Evolutionary conservation across 2,888 invertebrate species (phyloP), one percentile per base, ranked within the genome.

Genomic region (Agrotis ipsilon): DNA sequence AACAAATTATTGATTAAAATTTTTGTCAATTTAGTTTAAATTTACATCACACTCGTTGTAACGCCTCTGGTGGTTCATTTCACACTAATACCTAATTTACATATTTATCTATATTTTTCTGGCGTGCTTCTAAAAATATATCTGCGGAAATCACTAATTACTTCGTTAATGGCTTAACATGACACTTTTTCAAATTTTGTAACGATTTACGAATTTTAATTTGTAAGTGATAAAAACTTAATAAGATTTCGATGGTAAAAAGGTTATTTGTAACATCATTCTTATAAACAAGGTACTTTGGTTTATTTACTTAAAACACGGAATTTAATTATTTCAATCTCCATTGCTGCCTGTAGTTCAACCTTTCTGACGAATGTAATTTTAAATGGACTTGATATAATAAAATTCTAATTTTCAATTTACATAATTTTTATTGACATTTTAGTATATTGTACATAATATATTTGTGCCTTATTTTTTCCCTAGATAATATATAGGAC

Each of bases 81-180:
- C 4, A n/a, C 32, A 14, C 46, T 32, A 7, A 16, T 2, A 3
- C 6, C 19, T 19, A 16, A 66, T 66, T 75, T 67, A 32, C 32
- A 75, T 52, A 61, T 21, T 39, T 39, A 39, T 39, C 39, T 39
- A 39, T 11, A 11, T 45, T 46, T 55, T 45, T 59, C 45, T 54
- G 14, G 24, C 11, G 45, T 24, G 9, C 27, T 77, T 32, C 16
- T 73, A 51, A 49, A 54, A 45, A 48, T 7, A 24, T 24, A 18
- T 24, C 16, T 18, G 32, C 45, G 54, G 69, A 60, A 55, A 77
- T 69, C 13, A 13, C 19, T 55, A 77, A 73, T 54, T 68, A 43
- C 14, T 66, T 1, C 48, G 9, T 27, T 57, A 18, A 74, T 74
- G 19, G 39, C 0, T 46, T 19, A 45, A 9, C 18, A 6, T 32